These are phyloP conservation scores for Harpagifer antarcticus DNA, from an alignment of 2,797 vertebrate species.

Conservation along the genomic window DNA sequence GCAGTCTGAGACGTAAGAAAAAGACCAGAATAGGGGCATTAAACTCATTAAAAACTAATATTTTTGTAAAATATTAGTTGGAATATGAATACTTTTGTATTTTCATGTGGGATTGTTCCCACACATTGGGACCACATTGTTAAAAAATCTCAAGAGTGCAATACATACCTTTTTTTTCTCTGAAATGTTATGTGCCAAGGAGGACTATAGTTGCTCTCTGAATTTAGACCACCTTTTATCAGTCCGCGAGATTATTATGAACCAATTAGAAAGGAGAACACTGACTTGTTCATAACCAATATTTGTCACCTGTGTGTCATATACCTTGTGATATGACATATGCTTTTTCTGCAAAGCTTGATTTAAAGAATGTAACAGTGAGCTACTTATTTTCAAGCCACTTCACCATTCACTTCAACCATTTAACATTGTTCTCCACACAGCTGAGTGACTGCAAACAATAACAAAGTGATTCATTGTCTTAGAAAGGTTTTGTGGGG, in stretches of 20 bases:
- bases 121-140: background rate
- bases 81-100: background rate
- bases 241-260: constrained; percentile 58
- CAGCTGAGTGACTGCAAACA: constrained; percentile 57
- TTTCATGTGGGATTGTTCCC: background rate
- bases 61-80: background rate
- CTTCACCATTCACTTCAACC: constrained; percentile 12
- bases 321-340: constrained; percentile 41
- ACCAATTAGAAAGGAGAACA: constrained; percentile 73
- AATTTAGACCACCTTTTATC: constrained; percentile 72
- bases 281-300: constrained; percentile 44
- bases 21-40: background rate
- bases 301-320: constrained; percentile 67
- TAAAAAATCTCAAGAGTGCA: background rate
- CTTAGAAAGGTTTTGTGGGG: constrained; percentile 35
- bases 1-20: constrained; percentile 25
- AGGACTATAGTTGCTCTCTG: constrained; percentile 35
- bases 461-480: constrained; percentile 65
- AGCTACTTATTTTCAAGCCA: constrained; percentile 29
- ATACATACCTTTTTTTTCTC: constrained; percentile 42
- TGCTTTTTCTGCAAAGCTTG: constrained; percentile 33
- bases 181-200: constrained; percentile 25
- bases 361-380: constrained; percentile 38
- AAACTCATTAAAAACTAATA: background rate
- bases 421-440: constrained; percentile 48